Percentiles rank a stretch among this genome's conserved stretches.
Conservation (phyloP, 2,797 vertebrate species). For the Eurystomus glaucurus region DNA sequence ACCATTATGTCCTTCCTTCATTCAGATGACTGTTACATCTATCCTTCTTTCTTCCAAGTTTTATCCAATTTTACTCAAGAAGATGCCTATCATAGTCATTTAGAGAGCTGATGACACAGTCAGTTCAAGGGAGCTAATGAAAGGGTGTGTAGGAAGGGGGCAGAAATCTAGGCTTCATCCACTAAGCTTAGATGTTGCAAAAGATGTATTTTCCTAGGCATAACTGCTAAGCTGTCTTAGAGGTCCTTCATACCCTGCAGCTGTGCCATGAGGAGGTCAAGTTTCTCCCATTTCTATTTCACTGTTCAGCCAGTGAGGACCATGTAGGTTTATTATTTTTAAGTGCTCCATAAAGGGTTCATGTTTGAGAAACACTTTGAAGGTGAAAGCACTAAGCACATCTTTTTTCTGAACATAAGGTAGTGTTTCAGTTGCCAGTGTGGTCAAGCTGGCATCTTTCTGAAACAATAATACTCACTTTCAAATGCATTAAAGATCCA, state of each 20-base stretch:
- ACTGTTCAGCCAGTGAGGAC: background rate
- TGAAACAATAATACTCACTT: background rate
- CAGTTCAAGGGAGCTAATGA: background rate
- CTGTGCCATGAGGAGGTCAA: background rate
- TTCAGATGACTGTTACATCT: background rate
- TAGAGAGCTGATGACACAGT: background rate
- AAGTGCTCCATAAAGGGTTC: background rate
- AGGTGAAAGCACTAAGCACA: background rate
- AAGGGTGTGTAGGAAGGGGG: background rate
- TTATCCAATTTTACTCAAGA: background rate
- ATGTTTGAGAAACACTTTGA: background rate
- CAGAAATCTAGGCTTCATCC: background rate
- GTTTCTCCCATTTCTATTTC: background rate
- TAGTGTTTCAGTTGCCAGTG: background rate
- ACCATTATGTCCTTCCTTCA: background rate
- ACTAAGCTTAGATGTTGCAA: background rate
- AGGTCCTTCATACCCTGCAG: background rate
- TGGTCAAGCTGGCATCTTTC: background rate
- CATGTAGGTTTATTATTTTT: background rate
- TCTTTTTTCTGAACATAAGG: background rate
- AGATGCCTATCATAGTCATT: background rate
- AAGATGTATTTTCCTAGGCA: background rate
- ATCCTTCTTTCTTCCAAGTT: background rate
- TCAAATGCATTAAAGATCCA: background rate
- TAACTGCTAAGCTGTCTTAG: background rate